phyloP scores from a whole-genome alignment of 1,140 invertebrate species.

The Drosophila littoralis region DNA sequence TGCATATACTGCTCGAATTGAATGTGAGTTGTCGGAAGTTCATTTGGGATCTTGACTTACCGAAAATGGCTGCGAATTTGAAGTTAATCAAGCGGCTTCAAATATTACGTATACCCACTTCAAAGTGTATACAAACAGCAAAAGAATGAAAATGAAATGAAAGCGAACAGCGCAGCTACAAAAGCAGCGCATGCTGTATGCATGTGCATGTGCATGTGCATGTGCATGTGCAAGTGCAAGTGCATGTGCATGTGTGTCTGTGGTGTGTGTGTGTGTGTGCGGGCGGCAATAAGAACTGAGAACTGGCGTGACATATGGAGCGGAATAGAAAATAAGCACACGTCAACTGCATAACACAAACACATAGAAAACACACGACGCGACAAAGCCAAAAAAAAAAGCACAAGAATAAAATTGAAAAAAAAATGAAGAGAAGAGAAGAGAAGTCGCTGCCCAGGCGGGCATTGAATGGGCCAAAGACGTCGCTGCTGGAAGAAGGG shows the following conservation, averaged over 20 bases:
- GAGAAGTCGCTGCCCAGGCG: slow-evolving; percentile 21
- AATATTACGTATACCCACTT: neutral
- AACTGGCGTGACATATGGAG: slow-evolving; percentile 77
- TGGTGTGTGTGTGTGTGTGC: slow-evolving; percentile 30
- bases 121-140: slow-evolving; percentile 10
- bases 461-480: slow-evolving; percentile 33
- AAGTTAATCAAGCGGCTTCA: neutral
- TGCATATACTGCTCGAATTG: too few species aligned
- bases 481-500: neutral
- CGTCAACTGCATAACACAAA: slow-evolving; percentile 81
- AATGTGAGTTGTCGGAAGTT: too few species aligned
- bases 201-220: neutral
- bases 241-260: slow-evolving; percentile 9
- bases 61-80: too few species aligned
- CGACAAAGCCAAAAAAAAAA: slow-evolving; percentile 69
- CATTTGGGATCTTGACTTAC: too few species aligned
- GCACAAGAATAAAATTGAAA: slow-evolving; percentile 6
- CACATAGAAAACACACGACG: slow-evolving; percentile 74
- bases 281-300: slow-evolving; percentile 24
- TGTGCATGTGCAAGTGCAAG: slow-evolving; percentile 9
- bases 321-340: slow-evolving; percentile 82
- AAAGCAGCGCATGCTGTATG: slow-evolving; percentile 32
- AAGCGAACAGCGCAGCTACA: slow-evolving; percentile 34
- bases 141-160: slow-evolving; percentile 35
- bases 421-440: slow-evolving; percentile 19